These are phyloP conservation scores for Hycleus cichorii DNA, from an alignment of 1,140 invertebrate genomes.

Conservation along the genomic window DNA sequence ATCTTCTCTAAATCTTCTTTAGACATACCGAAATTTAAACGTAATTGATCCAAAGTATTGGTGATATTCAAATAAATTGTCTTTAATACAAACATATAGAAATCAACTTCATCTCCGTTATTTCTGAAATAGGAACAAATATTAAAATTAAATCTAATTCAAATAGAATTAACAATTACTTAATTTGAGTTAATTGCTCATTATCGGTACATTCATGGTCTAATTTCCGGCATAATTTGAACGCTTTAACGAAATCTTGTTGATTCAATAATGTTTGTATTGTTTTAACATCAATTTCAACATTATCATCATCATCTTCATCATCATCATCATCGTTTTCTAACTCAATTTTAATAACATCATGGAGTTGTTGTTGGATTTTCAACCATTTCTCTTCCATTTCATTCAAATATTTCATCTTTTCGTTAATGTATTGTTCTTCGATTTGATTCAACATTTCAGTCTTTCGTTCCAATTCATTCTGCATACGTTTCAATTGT, in stretches of 20 bases:
- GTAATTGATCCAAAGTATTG: slow-evolving; percentile 14
- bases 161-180: slow-evolving; percentile 1
- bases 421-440: slow-evolving; percentile 17
- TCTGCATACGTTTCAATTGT: slow-evolving; percentile 23
- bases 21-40: slow-evolving; percentile 7
- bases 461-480: slow-evolving; percentile 20
- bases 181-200: slow-evolving; percentile 15
- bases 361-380: slow-evolving; percentile 19
- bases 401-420: slow-evolving; percentile 19
- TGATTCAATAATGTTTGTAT: slow-evolving; percentile 24
- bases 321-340: slow-evolving; percentile 10
- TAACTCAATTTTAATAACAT: slow-evolving; percentile 21
- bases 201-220: slow-evolving; percentile 7
- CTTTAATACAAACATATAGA: slow-evolving; percentile 22
- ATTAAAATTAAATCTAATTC: not conserved
- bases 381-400: slow-evolving; percentile 27
- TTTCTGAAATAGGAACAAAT: slow-evolving; percentile 16
- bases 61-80: slow-evolving; percentile 20
- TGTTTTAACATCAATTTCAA: slow-evolving; percentile 11
- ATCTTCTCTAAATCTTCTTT: slow-evolving; percentile 24
- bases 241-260: slow-evolving; percentile 24
- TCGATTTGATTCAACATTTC: slow-evolving; percentile 21
- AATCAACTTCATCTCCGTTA: slow-evolving; percentile 8
- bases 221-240: slow-evolving; percentile 17
- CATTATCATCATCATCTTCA: slow-evolving; percentile 13